phyloP scores from a whole-genome alignment of 2,797 vertebrate species.

The Eupleurogrammus muticus region DNA sequence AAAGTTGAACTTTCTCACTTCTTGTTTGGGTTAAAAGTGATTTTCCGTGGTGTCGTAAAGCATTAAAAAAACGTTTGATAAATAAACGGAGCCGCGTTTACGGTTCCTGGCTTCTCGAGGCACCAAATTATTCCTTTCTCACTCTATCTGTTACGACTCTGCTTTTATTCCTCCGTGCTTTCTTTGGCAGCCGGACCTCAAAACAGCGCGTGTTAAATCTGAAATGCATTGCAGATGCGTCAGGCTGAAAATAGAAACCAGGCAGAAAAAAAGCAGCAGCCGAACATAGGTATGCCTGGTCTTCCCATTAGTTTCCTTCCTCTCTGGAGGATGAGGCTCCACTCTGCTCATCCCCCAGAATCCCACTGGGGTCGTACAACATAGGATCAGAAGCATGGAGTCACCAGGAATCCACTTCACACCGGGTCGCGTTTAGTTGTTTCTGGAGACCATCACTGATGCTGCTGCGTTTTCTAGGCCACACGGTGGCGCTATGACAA shows the following conservation, averaged over 20 bases:
- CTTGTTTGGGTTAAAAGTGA: not conserved
- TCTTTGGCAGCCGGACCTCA: slow-evolving; percentile 13
- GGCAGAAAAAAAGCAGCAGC: not conserved
- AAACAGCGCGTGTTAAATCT: slow-evolving; percentile 14
- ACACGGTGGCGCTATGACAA: too few species aligned
- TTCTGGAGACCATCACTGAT: too few species aligned
- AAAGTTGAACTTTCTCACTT: not conserved
- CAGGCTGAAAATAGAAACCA: slow-evolving; percentile 6
- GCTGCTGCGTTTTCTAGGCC: too few species aligned
- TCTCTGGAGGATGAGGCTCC: not conserved
- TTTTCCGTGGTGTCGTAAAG: not conserved
- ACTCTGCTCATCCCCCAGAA: not conserved
- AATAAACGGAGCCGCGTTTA: not conserved
- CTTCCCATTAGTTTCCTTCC: slow-evolving; percentile 7
- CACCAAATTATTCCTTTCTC: not conserved
- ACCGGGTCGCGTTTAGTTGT: too few species aligned
- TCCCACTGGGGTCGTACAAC: slow-evolving; percentile 19
- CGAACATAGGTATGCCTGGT: slow-evolving; percentile 5
- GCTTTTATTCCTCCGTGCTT: slow-evolving; percentile 13
- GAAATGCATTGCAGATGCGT: not conserved
- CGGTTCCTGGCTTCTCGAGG: not conserved
- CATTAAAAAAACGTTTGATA: not conserved
- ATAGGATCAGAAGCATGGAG: slow-evolving; percentile 45
- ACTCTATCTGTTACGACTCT: too few species aligned
- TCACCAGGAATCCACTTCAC: too few species aligned